Conservation (phyloP, 2,797 vertebrate genomes). For the Cyprinodon diabolis region DNA sequence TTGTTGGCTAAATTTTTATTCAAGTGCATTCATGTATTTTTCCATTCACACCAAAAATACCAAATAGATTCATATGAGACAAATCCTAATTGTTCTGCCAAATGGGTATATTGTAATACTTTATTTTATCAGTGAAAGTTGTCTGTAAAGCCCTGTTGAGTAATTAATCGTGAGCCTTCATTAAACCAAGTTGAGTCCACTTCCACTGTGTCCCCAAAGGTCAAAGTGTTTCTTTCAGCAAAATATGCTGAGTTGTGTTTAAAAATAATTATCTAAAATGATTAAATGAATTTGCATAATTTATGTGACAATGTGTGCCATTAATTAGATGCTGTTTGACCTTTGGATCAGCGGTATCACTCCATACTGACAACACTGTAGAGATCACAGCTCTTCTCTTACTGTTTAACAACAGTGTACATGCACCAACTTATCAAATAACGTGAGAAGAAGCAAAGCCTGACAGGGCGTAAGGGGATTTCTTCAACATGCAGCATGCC, state of each 20-base stretch:
- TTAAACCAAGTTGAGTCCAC: conserved; percentile 37
- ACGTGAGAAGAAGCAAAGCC: conserved; percentile 8
- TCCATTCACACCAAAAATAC: background rate
- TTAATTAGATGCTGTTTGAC: conserved; percentile 39
- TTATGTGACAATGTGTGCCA: conserved; percentile 24
- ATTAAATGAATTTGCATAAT: conserved; percentile 46
- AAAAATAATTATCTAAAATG: conserved; percentile 35
- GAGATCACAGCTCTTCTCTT: conserved; percentile 11
- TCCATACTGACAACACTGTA: conserved; percentile 6
- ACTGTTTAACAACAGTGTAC: conserved; percentile 5
- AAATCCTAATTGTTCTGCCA: background rate
- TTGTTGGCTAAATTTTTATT: no score
- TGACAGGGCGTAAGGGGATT: conserved; percentile 21
- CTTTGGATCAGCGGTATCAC: conserved; percentile 21
- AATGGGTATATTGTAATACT: background rate
- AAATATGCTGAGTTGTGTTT: conserved; percentile 49
- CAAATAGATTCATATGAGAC: background rate
- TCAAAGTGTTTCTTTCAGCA: conserved; percentile 44
- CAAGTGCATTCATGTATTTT: no score
- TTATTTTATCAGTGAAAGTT: background rate
- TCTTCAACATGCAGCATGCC: background rate
- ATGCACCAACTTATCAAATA: conserved; percentile 8
- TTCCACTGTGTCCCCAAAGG: conserved; percentile 42
- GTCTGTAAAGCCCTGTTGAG: conserved; percentile 11
- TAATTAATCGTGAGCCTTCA: conserved; percentile 20